Percentiles rank a stretch among this genome's conserved stretches.
Evolutionary conservation across 30 jellyfish, hydroid and myxozoan genomes (phyloP).

Genomic region (Nemopilema nomurai): DNA sequence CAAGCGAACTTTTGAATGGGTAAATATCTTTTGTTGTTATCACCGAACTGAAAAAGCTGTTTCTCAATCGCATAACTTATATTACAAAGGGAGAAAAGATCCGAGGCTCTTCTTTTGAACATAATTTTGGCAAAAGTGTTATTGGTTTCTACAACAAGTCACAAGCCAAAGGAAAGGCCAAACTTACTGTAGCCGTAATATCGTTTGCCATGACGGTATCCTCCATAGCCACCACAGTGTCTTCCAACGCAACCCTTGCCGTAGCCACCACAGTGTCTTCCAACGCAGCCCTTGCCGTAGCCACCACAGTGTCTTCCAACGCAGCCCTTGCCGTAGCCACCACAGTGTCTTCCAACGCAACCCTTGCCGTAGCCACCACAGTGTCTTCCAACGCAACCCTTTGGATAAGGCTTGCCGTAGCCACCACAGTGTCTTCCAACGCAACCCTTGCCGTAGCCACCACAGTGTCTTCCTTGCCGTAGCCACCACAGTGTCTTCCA

Average conservation of each 20-base stretch:
- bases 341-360: background rate
- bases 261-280: background rate
- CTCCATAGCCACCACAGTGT: background rate
- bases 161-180: no score
- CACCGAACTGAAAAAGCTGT: no score
- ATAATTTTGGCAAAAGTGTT: no score
- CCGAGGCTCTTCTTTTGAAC: no score
- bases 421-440: slow-evolving; percentile 12
- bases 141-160: no score
- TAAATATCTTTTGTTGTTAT: no score
- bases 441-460: slow-evolving; percentile 4
- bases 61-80: no score
- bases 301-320: background rate
- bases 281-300: background rate
- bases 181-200: slow-evolving; percentile 2
- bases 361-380: slow-evolving; percentile 13
- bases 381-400: slow-evolving; percentile 1
- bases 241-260: background rate
- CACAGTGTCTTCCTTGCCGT: slow-evolving; percentile 8
- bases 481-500: slow-evolving; percentile 2
- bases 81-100: no score
- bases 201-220: background rate
- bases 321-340: slow-evolving; percentile 11
- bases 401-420: background rate
- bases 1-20: no score